Percentiles rank a stretch among this genome's conserved stretches.
Evolutionary conservation across 2,888 invertebrate species (phyloP).

Genomic region (Polyommatus icarus): DNA sequence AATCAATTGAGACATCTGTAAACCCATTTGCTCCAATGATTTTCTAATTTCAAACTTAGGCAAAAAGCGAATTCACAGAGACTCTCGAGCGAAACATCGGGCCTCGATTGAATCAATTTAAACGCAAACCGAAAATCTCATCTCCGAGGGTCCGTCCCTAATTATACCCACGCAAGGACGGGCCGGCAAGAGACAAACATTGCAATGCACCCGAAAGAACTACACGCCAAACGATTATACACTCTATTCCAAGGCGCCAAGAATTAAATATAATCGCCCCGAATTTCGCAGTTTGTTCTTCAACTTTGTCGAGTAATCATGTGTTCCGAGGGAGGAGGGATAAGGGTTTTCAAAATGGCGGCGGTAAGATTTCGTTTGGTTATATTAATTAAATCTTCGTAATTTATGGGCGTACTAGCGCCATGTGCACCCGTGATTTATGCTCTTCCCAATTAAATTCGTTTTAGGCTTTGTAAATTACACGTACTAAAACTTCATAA

Average conservation of each 20-base stretch:
- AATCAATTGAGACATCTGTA: conserved; percentile 42
- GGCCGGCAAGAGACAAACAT: conserved; percentile 65
- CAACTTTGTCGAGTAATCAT: conserved; percentile 69
- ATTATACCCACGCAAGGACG: conserved; percentile 75
- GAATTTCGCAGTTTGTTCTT: conserved; percentile 24
- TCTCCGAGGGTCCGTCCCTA: conserved; percentile 74
- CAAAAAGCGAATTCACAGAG: conserved; percentile 48
- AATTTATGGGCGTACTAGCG: conserved; percentile 71
- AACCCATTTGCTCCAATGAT: conserved; percentile 57
- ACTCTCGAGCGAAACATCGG: conserved; percentile 68
- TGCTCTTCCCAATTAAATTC: conserved; percentile 64
- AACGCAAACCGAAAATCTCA: conserved; percentile 72
- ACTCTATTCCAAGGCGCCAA: conserved; percentile 40
- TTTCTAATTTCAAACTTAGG: conserved; percentile 58
- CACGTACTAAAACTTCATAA: conserved; percentile 31
- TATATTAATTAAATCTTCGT: conserved; percentile 79
- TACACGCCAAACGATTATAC: conserved; percentile 41
- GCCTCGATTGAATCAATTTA: conserved; percentile 78
- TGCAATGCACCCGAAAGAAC: conserved; percentile 45
- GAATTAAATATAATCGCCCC: conserved; percentile 27
- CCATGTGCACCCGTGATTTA: conserved; percentile 71
- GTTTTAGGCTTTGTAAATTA: conserved; percentile 49
- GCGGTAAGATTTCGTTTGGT: conserved; percentile 77
- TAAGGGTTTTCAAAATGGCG: conserved; percentile 76
- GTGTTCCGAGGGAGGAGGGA: conserved; percentile 71